These are phyloP conservation scores for Pasiphila rectangulata DNA, from an alignment of 2,888 invertebrate species.

Conservation along the genomic window DNA sequence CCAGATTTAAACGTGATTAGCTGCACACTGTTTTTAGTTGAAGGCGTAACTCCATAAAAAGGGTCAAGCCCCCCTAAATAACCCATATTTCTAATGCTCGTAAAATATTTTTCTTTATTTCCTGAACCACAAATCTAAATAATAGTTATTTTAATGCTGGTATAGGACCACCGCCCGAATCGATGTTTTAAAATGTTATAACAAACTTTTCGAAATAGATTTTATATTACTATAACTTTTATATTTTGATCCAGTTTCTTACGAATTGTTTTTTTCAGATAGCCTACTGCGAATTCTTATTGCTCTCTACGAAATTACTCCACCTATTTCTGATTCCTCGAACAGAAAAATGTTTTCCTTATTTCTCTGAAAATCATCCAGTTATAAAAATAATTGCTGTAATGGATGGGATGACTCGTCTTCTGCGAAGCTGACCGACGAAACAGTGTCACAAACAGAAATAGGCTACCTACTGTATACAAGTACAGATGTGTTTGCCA, in stretches of 20 bases:
- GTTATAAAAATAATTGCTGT: slow-evolving; percentile 4
- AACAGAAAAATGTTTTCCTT: slow-evolving; percentile 16
- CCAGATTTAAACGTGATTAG: too few relatives aligned
- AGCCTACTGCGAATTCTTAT: not conserved
- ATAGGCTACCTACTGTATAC: slow-evolving; percentile 27
- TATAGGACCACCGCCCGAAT: too few relatives aligned
- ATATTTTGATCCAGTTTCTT: not conserved
- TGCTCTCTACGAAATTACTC: not conserved
- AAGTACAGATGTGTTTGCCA: slow-evolving; percentile 21
- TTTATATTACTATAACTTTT: too few relatives aligned
- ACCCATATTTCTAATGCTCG: too few relatives aligned
- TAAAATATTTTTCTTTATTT: too few relatives aligned
- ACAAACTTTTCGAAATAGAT: not conserved
- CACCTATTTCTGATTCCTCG: not conserved
- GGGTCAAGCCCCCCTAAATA: too few relatives aligned
- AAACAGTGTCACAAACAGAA: slow-evolving; percentile 27
- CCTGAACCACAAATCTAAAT: too few relatives aligned
- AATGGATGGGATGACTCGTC: slow-evolving; percentile 15
- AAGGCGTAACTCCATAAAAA: too few relatives aligned
- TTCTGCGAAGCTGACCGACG: slow-evolving; percentile 23
- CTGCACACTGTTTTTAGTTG: too few relatives aligned
- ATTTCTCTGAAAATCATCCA: slow-evolving; percentile 1
- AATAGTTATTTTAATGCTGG: too few relatives aligned
- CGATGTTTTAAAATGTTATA: too few relatives aligned
- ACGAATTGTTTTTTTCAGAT: not conserved